Percentiles rank a stretch among this genome's conserved stretches.
Evolutionary conservation across 2,797 vertebrate genomes (phyloP).

Genomic region (Sebastes matsubarae): DNA sequence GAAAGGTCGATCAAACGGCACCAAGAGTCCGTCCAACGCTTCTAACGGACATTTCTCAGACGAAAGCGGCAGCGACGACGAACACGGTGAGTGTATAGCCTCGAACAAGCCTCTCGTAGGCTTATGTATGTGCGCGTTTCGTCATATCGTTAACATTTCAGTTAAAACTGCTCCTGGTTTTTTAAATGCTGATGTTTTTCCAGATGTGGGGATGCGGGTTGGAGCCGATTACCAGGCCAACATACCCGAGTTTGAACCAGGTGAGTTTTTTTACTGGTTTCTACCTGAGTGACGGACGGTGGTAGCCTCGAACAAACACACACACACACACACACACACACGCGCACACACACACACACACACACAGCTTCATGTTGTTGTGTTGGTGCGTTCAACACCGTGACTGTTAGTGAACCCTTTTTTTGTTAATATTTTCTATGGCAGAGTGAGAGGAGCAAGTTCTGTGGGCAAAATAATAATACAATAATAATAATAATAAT

Average conservation of each 20-base stretch:
- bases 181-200: conserved; percentile 35
- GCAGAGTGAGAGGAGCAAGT: not conserved
- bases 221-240: conserved; percentile 94
- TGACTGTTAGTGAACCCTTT: not conserved
- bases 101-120: conserved; percentile 73
- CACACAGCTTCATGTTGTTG: not conserved
- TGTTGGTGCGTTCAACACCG: not conserved
- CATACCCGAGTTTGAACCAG: conserved; percentile 94
- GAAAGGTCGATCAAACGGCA: conserved; percentile 89
- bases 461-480: not conserved
- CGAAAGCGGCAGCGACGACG: conserved; percentile 95
- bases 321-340: not conserved
- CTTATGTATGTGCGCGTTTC: not conserved
- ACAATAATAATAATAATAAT: not conserved
- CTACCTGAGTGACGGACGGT: not conserved
- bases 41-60: conserved; percentile 90
- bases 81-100: conserved; percentile 90
- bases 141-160: fast-evolving
- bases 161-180: not conserved
- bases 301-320: conserved; percentile 60
- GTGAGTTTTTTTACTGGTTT: conserved; percentile 73
- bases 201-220: conserved; percentile 98
- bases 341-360: not conserved
- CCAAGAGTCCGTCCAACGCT: conserved; percentile 91
- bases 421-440: not conserved